Conservation (phyloP, 2,888 invertebrate species). For the Carterocephalus palaemon region DNA sequence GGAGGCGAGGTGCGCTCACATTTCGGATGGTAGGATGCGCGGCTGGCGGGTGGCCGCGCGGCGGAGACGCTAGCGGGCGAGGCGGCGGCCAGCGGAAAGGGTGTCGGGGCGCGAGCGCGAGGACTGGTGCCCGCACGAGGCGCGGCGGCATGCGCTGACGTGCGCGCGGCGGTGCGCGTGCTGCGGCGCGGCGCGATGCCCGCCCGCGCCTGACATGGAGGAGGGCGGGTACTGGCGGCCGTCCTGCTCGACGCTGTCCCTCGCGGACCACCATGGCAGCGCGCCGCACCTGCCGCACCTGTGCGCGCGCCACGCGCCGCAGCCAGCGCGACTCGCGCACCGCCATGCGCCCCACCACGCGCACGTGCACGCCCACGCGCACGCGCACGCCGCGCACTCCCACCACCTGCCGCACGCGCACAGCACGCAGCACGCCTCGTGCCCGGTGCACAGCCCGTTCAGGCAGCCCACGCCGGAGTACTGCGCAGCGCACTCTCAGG, state of each 20-base stretch:
- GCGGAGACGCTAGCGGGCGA: constrained; percentile 62
- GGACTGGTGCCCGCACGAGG: constrained; percentile 77
- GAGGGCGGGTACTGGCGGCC: constrained; percentile 75
- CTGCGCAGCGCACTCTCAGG: constrained; percentile 74
- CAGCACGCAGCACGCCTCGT: constrained; percentile 74
- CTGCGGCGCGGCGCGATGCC: constrained; percentile 77
- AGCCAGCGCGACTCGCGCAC: constrained; percentile 61
- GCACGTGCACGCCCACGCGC: constrained; percentile 54
- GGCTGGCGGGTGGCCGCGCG: constrained; percentile 55
- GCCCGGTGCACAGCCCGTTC: constrained; percentile 87
- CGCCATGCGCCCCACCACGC: constrained; percentile 57
- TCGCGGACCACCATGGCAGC: constrained; percentile 73
- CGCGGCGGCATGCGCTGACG: constrained; percentile 76
- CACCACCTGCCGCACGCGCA: constrained; percentile 72
- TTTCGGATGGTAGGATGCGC: constrained; percentile 69
- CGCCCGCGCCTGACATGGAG: constrained; percentile 69
- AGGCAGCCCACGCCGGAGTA: constrained; percentile 78
- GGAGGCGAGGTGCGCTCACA: constrained; percentile 35
- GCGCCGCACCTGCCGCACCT: constrained; percentile 58
- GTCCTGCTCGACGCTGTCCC: constrained; percentile 74
- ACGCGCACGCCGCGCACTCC: constrained; percentile 64
- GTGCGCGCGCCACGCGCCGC: constrained; percentile 69
- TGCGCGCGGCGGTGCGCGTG: constrained; percentile 75
- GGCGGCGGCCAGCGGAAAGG: constrained; percentile 60
- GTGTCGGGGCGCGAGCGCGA: constrained; percentile 78